phyloP scores from a whole-genome alignment of 2,888 invertebrate species.

The Zygogramma bicolorata region DNA sequence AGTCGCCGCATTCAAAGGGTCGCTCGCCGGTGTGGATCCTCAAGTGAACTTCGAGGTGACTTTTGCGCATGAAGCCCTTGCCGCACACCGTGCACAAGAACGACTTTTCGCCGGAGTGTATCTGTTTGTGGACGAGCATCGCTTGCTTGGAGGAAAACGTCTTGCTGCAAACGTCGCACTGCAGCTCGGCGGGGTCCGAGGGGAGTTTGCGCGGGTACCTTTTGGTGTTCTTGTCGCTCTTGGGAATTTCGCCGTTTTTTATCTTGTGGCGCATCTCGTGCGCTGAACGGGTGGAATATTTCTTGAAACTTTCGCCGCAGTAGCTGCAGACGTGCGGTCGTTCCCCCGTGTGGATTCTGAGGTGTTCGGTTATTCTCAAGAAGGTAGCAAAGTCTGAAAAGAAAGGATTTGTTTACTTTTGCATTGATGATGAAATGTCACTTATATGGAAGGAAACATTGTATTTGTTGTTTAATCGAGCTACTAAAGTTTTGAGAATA shows the following conservation, averaged over 20 bases:
- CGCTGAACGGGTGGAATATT: conserved; percentile 39
- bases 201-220: conserved; percentile 32
- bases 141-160: conserved; percentile 40
- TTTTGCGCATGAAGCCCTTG: conserved; percentile 40
- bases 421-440: too few relatives aligned
- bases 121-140: conserved; percentile 33
- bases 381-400: conserved; percentile 43
- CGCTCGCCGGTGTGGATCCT: conserved; percentile 42
- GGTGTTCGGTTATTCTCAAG: conserved; percentile 38
- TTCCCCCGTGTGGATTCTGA: conserved; percentile 42
- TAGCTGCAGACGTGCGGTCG: conserved; percentile 38
- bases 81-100: conserved; percentile 43
- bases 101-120: conserved; percentile 41
- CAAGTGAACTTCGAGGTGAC: conserved; percentile 39
- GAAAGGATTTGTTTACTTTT: too few relatives aligned
- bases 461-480: too few relatives aligned
- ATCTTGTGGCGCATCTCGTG: conserved; percentile 42
- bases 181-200: conserved; percentile 27
- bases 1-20: conserved; percentile 36
- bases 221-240: conserved; percentile 30
- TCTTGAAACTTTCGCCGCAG: conserved; percentile 42
- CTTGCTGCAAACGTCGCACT: conserved; percentile 37
- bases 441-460: too few relatives aligned
- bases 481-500: too few relatives aligned
- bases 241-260: conserved; percentile 40